phyloP scores from a whole-genome alignment of 2,888 invertebrate genomes.

The Calliphora vomitoria region DNA sequence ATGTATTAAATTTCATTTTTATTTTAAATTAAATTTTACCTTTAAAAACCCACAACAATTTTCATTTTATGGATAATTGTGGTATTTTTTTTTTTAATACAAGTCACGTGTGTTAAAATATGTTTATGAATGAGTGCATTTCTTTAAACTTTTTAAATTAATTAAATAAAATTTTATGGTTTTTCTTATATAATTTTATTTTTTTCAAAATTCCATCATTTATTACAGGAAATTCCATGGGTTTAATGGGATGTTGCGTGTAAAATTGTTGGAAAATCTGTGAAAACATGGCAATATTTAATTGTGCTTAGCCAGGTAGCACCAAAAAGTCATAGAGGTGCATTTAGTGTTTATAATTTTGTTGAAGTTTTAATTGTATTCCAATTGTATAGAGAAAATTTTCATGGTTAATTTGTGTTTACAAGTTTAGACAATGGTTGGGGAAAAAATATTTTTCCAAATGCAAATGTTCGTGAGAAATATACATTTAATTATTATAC shows the following conservation, averaged over 20 bases:
- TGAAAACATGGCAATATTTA: slow-evolving; percentile 6
- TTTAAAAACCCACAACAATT: background rate
- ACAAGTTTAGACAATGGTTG: slow-evolving; percentile 29
- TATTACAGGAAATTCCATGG: background rate
- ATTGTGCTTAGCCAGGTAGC: slow-evolving; percentile 20
- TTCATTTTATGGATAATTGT: background rate
- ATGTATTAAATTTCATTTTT: slow-evolving; percentile 19
- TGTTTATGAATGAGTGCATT: slow-evolving; percentile 1
- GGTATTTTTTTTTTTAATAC: background rate
- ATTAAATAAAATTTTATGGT: background rate
- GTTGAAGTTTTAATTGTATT: background rate
- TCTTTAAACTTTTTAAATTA: background rate
- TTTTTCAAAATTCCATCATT: slow-evolving; percentile 39
- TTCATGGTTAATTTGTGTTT: slow-evolving; percentile 49
- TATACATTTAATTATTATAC: background rate
- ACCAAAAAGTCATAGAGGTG: slow-evolving; percentile 1
- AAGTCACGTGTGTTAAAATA: slow-evolving; percentile 8
- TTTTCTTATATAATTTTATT: slow-evolving; percentile 40
- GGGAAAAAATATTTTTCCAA: slow-evolving; percentile 3
- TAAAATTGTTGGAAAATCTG: slow-evolving; percentile 22
- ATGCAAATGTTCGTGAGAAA: slow-evolving; percentile 45
- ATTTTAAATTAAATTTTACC: background rate
- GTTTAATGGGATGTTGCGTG: slow-evolving; percentile 41
- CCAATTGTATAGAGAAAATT: slow-evolving; percentile 17
- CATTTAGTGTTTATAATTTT: slow-evolving; percentile 10